Evolutionary conservation across 2,113 vertebrate genomes (phyloP), one percentile per base, ranked within the genome.

Genomic region (Haliaeetus leucogaster): DNA sequence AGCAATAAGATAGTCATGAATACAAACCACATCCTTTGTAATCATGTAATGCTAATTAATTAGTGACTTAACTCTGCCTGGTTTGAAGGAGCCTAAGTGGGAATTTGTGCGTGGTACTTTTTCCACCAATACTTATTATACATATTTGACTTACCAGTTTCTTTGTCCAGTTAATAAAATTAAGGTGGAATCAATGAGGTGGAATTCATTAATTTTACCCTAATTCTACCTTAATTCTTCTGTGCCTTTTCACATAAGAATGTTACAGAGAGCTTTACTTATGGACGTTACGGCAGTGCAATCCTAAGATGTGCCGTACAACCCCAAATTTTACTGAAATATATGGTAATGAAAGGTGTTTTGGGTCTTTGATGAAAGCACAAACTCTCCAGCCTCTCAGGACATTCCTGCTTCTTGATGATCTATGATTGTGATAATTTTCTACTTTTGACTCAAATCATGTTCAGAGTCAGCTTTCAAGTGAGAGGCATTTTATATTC

Each of bases 261-360:
- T n/a, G 16, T 65, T 3, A 52, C 16, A 19, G 16, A 30, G 34
- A 66, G 36, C 22, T 87, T 84, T 89, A 59, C 10, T 48, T 73
- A 40, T 0, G 5, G 42, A 6, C 61, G 10, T 66, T 88, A 43
- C 3, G 29, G 29, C 4, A 3, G 9, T 3, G 3, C 23, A 55
- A 30, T 40, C 50, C 68, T 55, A 77, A 62, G 3, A 17, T 34
- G 10, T 71, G 42, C 47, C 68, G 13, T 38, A 62, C 38, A 76
- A 52, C 29, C 6, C 18, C 36, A 26, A 20, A 50, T 85, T 70
- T 45, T 72, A 36, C 47, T 85, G 61, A 85, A 94, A 71, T 63
- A 25, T 1, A 3, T n/a, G 42, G 25, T 61, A 82, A 45, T 63
- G 23, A 63, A 82, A 78, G 10, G 7, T 78, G 5, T 19, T 82